A percentile compares a stretch with the other conserved stretches of the same genome.
phyloP scores from a whole-genome alignment of 2,797 vertebrate species.

The Moxostoma hubbsi region DNA sequence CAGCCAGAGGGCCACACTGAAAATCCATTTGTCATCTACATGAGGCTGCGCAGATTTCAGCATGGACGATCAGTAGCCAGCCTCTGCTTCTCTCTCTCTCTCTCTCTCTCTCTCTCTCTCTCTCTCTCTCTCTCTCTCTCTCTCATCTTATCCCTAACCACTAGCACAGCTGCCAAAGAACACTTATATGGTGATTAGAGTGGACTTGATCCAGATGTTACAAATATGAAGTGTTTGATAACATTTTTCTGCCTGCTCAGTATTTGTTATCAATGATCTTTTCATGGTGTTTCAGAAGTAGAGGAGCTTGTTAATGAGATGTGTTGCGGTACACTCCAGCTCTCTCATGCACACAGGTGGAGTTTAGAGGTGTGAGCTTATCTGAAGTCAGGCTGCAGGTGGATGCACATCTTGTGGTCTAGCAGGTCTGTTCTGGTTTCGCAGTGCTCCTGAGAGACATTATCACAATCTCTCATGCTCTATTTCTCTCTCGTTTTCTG shows the following conservation, averaged over 20 bases:
- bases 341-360: conserved; percentile 25
- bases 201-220: conserved; percentile 45
- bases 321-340: neutral
- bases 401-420: conserved; percentile 47
- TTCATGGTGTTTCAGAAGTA: neutral
- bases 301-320: conserved; percentile 3
- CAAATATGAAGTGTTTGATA: conserved; percentile 41
- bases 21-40: conserved; percentile 46
- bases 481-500: conserved; percentile 28
- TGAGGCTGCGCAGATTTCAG: neutral
- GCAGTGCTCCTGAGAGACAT: conserved; percentile 38
- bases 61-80: neutral
- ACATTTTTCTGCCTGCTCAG: conserved; percentile 14
- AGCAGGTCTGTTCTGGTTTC: conserved; percentile 48
- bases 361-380: conserved; percentile 23
- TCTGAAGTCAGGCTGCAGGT: conserved; percentile 37
- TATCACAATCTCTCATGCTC: conserved; percentile 10
- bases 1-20: conserved; percentile 26
- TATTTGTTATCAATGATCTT: neutral
- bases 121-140: neutral
- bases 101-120: neutral
- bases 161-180: conserved; percentile 9
- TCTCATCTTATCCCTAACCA: neutral
- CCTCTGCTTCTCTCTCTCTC: conserved; percentile 13
- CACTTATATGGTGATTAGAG: conserved; percentile 29